Base-by-base conservation (phyloP, 2,888 invertebrate species). In the Prenolepis imparis region DNA sequence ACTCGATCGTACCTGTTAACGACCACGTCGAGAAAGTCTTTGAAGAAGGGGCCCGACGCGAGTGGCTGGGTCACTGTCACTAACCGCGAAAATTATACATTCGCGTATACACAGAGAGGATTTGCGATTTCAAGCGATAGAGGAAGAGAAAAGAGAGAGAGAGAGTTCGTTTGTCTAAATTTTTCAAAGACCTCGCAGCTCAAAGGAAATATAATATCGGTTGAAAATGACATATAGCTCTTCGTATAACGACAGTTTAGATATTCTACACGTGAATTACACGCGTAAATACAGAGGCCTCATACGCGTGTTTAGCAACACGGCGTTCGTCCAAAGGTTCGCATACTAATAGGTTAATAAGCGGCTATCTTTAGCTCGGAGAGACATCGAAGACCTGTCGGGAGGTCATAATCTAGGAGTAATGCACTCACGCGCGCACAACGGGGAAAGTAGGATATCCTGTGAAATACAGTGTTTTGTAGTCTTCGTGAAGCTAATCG, bases 1-100 rank as follows among this genome's bases (percentile, higher is more conserved):
- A 82, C 59, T 82, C 82, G 64, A 82, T 77, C 78, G 66, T 55
- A 32, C 77, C 82, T 63, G 77, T 78, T 80, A 80, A 80, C 82
- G 82, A 66, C 18, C 52, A 41, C 64, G 61, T 78, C 32, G 82
- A 82, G 82, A 82, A 82, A 82, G 82, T 82, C 78, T 74, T 82
- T 77, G 66, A 66, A 64, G 63, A 77, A 52, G 39, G 44, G 28
- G 28, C 41, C 63, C 55, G 82, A 82, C n/a, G n/a, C 75, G 63
- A 77, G 18, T 21, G 75, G 82, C 41, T 78, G 82, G 80, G 55
- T 77, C 78, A 82, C 80, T 77, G 82, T 82, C 82, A n/a, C 78
- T 78, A 78, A 78, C 78, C 44, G 70, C 36, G 70, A 78, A 80
- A 80, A 80, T 80, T 80, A 78, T 70, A 80, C 24, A 80, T 61